Conservation (phyloP, 2,113 vertebrate species). For the Cyprinus carpio region DNA sequence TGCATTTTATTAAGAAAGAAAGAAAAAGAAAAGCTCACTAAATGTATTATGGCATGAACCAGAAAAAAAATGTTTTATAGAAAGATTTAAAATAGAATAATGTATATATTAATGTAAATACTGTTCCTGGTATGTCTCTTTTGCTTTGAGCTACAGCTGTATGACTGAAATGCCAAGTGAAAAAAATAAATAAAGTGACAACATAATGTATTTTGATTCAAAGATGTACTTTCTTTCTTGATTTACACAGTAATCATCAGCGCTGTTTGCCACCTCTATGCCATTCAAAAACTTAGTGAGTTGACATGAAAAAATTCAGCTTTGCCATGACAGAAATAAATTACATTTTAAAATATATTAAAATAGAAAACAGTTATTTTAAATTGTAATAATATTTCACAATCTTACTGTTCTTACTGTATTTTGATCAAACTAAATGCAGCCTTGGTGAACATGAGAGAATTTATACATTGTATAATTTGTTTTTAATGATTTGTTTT, state of each 20-base stretch:
- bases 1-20: not conserved
- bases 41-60: not conserved
- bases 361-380: not conserved
- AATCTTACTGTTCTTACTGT: not conserved
- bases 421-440: not conserved
- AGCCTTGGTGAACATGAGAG: not conserved
- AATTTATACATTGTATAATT: too few relatives aligned
- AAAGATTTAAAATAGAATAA: not conserved
- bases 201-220: not conserved
- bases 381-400: not conserved
- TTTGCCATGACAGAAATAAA: not conserved
- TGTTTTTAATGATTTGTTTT: not conserved
- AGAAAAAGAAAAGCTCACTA: not conserved
- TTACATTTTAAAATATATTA: not conserved
- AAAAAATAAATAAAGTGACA: not conserved
- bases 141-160: not conserved
- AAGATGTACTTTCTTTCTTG: constrained; percentile 2
- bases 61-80: not conserved
- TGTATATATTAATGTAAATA: not conserved
- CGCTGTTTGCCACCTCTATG: not conserved
- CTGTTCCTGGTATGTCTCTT: too few relatives aligned
- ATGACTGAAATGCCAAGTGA: not conserved
- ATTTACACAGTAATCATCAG: constrained; percentile 10
- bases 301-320: not conserved
- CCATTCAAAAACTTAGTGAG: not conserved